These are phyloP conservation scores for Cetoscarus ocellatus DNA, from an alignment of 2,797 vertebrate species.

Conservation along the genomic window DNA sequence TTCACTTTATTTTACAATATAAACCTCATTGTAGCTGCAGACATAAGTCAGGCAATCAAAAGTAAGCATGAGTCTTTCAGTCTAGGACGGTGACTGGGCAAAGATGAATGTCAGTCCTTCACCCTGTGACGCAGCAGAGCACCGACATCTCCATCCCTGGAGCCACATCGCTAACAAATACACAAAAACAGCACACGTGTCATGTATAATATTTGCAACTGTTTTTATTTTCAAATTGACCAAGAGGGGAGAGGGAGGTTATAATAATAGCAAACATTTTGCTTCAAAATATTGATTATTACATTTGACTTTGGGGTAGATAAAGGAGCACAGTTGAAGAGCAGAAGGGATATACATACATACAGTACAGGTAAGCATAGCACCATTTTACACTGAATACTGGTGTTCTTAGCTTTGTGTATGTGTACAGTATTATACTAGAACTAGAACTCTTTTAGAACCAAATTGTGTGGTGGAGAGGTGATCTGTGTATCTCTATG, in stretches of 20 bases:
- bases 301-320: constrained; percentile 81
- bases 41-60: not conserved
- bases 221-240: constrained; percentile 83
- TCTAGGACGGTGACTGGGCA: no score
- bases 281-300: constrained; percentile 80
- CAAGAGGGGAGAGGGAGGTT: constrained; percentile 61
- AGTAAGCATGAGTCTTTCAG: not conserved
- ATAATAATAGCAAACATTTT: constrained; percentile 80
- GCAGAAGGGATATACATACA: constrained; percentile 76
- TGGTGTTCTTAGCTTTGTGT: constrained; percentile 75
- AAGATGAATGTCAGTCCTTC: no score
- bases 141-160: not conserved
- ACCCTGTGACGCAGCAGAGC: no score
- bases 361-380: constrained; percentile 84
- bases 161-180: not conserved
- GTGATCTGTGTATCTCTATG: constrained; percentile 55
- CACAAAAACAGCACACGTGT: constrained; percentile 17
- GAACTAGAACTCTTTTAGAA: constrained; percentile 56
- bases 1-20: no score
- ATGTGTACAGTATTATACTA: constrained; percentile 74
- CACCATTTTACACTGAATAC: constrained; percentile 83
- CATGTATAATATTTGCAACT: constrained; percentile 74
- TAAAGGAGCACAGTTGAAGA: constrained; percentile 81
- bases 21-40: not conserved
- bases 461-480: constrained; percentile 62